A percentile compares a stretch with the other conserved stretches of the same genome.
Evolutionary conservation across 2,888 invertebrate species (phyloP).

Genomic region (Geophilus truncorum): DNA sequence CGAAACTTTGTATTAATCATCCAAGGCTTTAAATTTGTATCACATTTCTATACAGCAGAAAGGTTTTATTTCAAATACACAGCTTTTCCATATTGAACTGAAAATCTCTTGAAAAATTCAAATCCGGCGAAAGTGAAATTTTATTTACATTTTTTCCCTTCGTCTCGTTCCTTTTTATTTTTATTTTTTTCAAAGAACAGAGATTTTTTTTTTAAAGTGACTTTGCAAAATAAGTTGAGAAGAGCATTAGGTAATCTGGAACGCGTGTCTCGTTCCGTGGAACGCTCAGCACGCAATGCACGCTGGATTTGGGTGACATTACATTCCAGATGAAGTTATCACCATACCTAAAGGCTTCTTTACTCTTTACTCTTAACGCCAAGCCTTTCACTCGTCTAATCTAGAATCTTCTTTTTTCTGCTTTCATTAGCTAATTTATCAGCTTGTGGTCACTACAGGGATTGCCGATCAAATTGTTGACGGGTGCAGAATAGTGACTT

Average conservation of each 20-base stretch:
- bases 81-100: background rate
- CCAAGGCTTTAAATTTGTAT: too few species aligned
- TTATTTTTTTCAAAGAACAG: background rate
- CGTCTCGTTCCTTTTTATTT: background rate
- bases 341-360: background rate
- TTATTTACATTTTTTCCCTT: background rate
- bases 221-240: background rate
- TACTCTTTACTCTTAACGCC: background rate
- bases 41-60: too few species aligned
- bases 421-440: background rate
- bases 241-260: background rate
- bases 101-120: background rate
- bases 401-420: background rate
- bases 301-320: slow-evolving; percentile 1
- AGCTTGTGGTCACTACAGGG: background rate
- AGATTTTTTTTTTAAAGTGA: background rate
- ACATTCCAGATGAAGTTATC: slow-evolving; percentile 11
- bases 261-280: background rate
- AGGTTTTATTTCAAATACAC: too few species aligned
- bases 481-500: background rate
- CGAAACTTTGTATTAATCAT: too few species aligned
- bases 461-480: background rate
- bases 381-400: background rate
- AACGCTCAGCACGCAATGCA: background rate
- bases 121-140: background rate